Evolutionary conservation across 2,797 vertebrate species (phyloP).

Genomic region (Zalophus californianus): DNA sequence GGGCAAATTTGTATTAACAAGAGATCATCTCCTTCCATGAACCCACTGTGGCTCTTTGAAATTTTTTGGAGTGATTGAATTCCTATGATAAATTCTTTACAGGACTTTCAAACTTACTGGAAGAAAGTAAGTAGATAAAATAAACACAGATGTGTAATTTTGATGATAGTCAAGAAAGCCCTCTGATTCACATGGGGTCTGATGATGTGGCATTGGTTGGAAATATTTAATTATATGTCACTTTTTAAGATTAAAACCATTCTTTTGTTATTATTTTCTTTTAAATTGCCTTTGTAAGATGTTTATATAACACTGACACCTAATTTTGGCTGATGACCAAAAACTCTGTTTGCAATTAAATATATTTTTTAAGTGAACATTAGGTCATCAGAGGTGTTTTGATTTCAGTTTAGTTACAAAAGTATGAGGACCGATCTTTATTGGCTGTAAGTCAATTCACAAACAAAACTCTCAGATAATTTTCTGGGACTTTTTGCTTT

Average conservation of each 20-base stretch:
- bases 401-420: slow-evolving; percentile 27
- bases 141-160: slow-evolving; percentile 24
- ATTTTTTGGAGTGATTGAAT: slow-evolving; percentile 42
- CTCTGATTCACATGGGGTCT: background rate
- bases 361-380: slow-evolving; percentile 31
- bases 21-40: background rate
- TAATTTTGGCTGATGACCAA: slow-evolving; percentile 38
- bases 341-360: slow-evolving; percentile 31
- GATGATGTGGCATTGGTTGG: background rate
- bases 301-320: background rate
- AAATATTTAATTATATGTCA: slow-evolving; percentile 55
- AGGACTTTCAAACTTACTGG: slow-evolving; percentile 49
- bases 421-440: background rate
- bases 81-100: slow-evolving; percentile 45
- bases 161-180: background rate
- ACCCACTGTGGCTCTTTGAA: slow-evolving; percentile 45
- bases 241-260: background rate
- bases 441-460: background rate
- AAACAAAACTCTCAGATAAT: background rate
- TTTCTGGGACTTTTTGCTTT: background rate
- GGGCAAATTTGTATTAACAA: slow-evolving; percentile 64
- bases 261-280: slow-evolving; percentile 51
- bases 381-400: slow-evolving; percentile 25
- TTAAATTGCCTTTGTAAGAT: slow-evolving; percentile 17
- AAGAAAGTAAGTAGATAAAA: slow-evolving; percentile 32